These are phyloP conservation scores for Phoxinus phoxinus DNA, from an alignment of 2,113 vertebrate species.

Conservation along the genomic window DNA sequence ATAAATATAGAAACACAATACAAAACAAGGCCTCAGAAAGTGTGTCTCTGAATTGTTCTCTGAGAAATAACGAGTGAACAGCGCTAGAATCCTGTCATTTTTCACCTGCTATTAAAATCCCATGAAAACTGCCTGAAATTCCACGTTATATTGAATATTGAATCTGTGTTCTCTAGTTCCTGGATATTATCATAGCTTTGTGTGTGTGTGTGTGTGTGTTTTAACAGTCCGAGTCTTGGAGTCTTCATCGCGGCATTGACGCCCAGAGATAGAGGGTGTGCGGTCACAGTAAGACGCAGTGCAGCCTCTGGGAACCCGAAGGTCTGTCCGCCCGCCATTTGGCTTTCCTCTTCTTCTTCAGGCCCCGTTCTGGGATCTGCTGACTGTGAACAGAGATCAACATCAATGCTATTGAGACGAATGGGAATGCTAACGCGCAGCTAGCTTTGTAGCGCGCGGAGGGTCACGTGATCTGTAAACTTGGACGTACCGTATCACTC, in stretches of 20 bases:
- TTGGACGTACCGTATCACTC: slow-evolving; percentile 90
- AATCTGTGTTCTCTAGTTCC: slow-evolving; percentile 2
- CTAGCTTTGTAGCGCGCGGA: background rate
- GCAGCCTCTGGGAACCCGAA: slow-evolving; percentile 87
- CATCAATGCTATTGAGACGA: background rate
- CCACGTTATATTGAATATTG: background rate
- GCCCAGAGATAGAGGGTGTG: slow-evolving; percentile 52
- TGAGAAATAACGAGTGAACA: slow-evolving; percentile 41
- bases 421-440: background rate
- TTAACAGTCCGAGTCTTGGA: slow-evolving; percentile 57
- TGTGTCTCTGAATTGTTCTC: slow-evolving; percentile 41
- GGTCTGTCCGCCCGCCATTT: slow-evolving; percentile 95
- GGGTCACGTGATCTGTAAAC: background rate
- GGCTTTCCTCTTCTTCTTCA: slow-evolving; percentile 96
- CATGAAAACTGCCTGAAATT: background rate
- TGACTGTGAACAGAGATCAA: slow-evolving; percentile 77
- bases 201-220: slow-evolving; percentile 13
- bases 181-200: slow-evolving; percentile 27
- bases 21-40: slow-evolving; percentile 57
- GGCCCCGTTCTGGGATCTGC: slow-evolving; percentile 94
- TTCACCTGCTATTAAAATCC: background rate
- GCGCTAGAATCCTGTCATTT: slow-evolving; percentile 34
- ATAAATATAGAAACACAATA: slow-evolving; percentile 47
- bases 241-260: slow-evolving; percentile 57
- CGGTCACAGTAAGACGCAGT: slow-evolving; percentile 93